Evolutionary conservation across 2,113 vertebrate genomes (phyloP).

Genomic region (Psilopogon haemacephalus): DNA sequence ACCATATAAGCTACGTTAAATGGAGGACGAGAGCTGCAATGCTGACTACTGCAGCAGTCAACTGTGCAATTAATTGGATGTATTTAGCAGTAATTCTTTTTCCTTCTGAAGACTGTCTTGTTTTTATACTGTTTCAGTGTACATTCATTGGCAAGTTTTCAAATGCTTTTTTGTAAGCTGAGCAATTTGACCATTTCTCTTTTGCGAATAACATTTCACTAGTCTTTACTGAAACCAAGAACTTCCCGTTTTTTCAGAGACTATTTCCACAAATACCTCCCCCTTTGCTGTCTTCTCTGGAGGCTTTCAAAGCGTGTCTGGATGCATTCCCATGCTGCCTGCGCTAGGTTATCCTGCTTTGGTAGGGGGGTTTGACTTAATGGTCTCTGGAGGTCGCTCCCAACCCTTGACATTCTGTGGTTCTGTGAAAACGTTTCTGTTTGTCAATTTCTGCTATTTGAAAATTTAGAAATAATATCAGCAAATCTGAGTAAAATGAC

Average conservation of each 20-base stretch:
- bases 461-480: neutral
- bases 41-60: neutral
- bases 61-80: neutral
- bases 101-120: neutral
- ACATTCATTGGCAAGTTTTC: neutral
- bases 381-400: too few species aligned
- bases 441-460: neutral
- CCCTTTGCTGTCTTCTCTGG: neutral
- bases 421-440: neutral
- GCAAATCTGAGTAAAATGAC: neutral
- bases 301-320: too few species aligned
- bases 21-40: neutral
- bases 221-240: neutral
- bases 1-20: neutral
- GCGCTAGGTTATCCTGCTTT: too few species aligned
- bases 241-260: neutral
- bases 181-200: neutral
- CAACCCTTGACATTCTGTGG: too few species aligned
- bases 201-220: neutral
- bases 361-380: too few species aligned
- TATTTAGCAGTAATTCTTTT: neutral
- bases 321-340: too few species aligned
- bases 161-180: neutral
- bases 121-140: neutral
- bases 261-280: neutral